phyloP scores from a whole-genome alignment of 1,140 invertebrate species.

The Xylocopa sonorina region DNA sequence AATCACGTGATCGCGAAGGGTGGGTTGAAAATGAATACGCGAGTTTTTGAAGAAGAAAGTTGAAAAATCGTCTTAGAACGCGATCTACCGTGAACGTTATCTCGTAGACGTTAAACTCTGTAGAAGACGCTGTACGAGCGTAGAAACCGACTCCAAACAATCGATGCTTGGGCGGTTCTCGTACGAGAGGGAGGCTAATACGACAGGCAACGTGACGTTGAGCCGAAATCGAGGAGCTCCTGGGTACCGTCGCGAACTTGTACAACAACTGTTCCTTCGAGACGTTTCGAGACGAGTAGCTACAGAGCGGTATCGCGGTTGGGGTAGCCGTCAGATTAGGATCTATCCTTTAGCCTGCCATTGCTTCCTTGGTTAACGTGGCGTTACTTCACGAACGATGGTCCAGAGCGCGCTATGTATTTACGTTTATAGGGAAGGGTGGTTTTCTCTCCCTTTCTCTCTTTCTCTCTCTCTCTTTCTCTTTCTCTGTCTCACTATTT shows the following conservation, averaged over 20 bases:
- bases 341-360: constrained; percentile 71
- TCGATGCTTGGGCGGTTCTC: constrained; percentile 31
- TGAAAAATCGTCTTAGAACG: neutral
- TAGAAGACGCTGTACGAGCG: neutral
- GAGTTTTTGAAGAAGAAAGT: too few species aligned
- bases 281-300: too few species aligned
- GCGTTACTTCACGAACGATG: constrained; percentile 49
- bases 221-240: constrained; percentile 67
- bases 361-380: constrained; percentile 67
- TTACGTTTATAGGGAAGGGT: neutral
- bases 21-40: neutral
- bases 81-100: neutral
- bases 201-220: constrained; percentile 77
- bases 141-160: constrained; percentile 47
- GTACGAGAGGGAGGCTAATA: constrained; percentile 65
- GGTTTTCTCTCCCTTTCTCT: too few species aligned
- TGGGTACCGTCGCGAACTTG: constrained; percentile 27
- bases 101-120: neutral
- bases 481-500: too few species aligned
- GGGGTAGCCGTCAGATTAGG: constrained; percentile 77
- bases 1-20: too few species aligned
- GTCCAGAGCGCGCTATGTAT: neutral
- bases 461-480: too few species aligned
- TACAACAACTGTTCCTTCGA: constrained; percentile 64
- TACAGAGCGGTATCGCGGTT: constrained; percentile 71